A percentile compares a stretch with the other conserved stretches of the same genome.
These are phyloP conservation scores for Nebria brevicollis DNA, from an alignment of 2,888 invertebrate species.

Conservation along the genomic window DNA sequence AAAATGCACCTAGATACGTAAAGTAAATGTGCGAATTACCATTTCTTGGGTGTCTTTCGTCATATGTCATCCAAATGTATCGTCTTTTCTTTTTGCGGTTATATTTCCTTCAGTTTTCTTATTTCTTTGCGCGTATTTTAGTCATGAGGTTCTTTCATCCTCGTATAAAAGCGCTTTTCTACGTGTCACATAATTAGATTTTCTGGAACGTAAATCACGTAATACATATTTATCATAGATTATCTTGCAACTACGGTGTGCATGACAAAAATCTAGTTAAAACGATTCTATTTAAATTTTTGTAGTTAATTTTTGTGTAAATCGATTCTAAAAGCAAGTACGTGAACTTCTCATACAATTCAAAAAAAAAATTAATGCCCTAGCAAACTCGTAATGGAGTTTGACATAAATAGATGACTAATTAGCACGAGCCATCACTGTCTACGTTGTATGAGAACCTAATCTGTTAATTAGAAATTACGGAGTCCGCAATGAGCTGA, in stretches of 20 bases:
- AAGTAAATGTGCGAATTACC: not conserved
- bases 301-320: not conserved
- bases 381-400: too few relatives aligned
- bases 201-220: conserved; percentile 25
- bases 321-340: not conserved
- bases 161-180: not conserved
- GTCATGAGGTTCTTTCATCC: not conserved
- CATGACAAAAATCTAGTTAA: conserved; percentile 29
- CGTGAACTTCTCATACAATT: too few relatives aligned
- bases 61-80: not conserved
- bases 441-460: too few relatives aligned
- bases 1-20: not conserved
- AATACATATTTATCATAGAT: conserved; percentile 29
- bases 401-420: too few relatives aligned
- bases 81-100: not conserved
- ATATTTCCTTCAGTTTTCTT: not conserved
- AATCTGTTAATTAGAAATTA: too few relatives aligned
- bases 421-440: too few relatives aligned
- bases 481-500: too few relatives aligned
- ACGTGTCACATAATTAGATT: conserved; percentile 36
- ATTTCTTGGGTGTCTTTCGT: not conserved
- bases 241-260: conserved; percentile 16
- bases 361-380: too few relatives aligned
- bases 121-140: conserved; percentile 14
- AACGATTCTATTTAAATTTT: not conserved